Percentiles rank a stretch among this genome's conserved stretches.
These are phyloP conservation scores for Todiramphus chloris DNA, from an alignment of 2,113 vertebrate genomes.

Conservation along the genomic window DNA sequence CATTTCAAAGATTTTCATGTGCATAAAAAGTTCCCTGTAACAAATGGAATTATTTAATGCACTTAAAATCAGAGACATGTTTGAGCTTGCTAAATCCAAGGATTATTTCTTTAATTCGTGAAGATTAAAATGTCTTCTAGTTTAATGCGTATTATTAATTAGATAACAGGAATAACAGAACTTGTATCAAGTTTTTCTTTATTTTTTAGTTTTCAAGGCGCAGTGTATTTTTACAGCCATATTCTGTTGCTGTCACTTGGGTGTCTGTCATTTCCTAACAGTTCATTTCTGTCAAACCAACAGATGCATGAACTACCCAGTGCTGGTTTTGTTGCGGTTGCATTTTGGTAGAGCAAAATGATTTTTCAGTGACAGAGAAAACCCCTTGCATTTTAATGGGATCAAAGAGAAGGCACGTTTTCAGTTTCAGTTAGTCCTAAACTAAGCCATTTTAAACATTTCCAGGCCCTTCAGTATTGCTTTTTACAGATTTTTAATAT, in stretches of 20 bases:
- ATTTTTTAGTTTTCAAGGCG: neutral
- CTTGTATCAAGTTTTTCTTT: neutral
- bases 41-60: neutral
- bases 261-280: neutral
- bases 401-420: neutral
- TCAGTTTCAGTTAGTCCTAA: neutral
- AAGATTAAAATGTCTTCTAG: neutral
- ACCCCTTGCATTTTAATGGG: neutral
- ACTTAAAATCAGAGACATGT: neutral
- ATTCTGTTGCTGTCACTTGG: neutral
- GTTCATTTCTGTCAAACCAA: neutral
- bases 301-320: neutral
- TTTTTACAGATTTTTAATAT: neutral
- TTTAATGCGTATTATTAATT: neutral
- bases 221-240: neutral
- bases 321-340: neutral
- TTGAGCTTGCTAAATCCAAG: constrained; percentile 2
- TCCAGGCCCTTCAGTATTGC: neutral
- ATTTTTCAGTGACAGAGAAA: neutral
- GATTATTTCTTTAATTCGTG: neutral
- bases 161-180: neutral
- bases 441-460: neutral
- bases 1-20: neutral
- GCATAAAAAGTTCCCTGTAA: neutral
- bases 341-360: neutral